A percentile compares a stretch with the other conserved stretches of the same genome.
Conservation (phyloP, 2,888 invertebrate species). For the Brachycybe producta region DNA sequence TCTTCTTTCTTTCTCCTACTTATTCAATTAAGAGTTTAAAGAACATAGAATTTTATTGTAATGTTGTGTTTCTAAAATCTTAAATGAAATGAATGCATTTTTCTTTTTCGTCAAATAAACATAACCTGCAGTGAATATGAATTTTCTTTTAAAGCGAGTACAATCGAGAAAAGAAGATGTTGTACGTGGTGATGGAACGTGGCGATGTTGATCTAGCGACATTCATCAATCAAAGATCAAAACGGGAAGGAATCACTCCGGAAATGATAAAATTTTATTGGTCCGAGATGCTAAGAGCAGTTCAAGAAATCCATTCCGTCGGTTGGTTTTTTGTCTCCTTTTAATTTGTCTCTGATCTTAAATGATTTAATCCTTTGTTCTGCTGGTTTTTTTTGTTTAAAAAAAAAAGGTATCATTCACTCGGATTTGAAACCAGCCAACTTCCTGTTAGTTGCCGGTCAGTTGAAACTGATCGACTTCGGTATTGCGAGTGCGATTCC, state of each 20-base stretch:
- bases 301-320: constrained; percentile 75
- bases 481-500: constrained; percentile 84
- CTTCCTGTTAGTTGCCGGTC: constrained; percentile 72
- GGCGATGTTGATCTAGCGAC: constrained; percentile 79
- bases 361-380: constrained; percentile 4
- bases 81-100: too few relatives aligned
- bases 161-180: constrained; percentile 44
- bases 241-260: constrained; percentile 43
- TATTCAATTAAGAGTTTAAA: too few relatives aligned
- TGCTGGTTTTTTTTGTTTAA: constrained; percentile 1
- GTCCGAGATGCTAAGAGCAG: constrained; percentile 85
- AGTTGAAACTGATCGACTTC: constrained; percentile 90
- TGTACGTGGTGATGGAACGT: constrained; percentile 82
- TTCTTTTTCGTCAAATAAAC: not conserved
- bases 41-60: not conserved
- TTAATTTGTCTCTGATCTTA: not conserved
- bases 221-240: constrained; percentile 46
- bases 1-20: too few relatives aligned
- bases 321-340: constrained; percentile 39
- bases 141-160: constrained; percentile 51
- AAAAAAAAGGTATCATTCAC: constrained; percentile 82
- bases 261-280: constrained; percentile 75
- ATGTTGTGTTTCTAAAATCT: not conserved
- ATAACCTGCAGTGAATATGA: not conserved
- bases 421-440: constrained; percentile 95